Base-by-base conservation (phyloP, 2,113 vertebrate species). In the Galemys pyrenaicus region DNA sequence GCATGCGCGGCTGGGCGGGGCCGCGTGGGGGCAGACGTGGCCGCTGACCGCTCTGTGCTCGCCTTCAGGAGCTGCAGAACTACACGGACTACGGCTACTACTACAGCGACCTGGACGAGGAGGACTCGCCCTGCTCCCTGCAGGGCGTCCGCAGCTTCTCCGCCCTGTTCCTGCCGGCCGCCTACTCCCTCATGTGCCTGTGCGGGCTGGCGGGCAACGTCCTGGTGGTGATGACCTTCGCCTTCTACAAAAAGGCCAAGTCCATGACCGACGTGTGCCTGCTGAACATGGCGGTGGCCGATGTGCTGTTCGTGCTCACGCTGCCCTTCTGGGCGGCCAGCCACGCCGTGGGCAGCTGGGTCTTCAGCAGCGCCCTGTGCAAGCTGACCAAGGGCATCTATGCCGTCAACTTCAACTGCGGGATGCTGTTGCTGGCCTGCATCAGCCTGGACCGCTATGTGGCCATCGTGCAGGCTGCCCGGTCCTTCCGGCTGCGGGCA, bases 211-310 rank as follows among this genome's bases (percentile, higher is more conserved):
- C 99, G 51, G 99, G 99, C 2, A 99, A 99, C 93, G 28, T 96
- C 2, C 98, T 99, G 88, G 99, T 99, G 26, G 98, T 99, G 91
- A 24, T 98, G 56, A 99, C 99, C 80, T 99, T 99, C 5, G 97
- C 98, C 56, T 98, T 98, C 12, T 99, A 99, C 30, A 99, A 99
- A 97, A 98, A 97, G 92, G 80, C 98, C 88, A 99, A 98, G 94
- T 99, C 99, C 41, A 99, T 99, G 99, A 99, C 99, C 0, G 99
- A 99, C 3, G 97, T 99, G 1, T 99, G 98, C 91, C 98, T 99
- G 88, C 93, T 99, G 56, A 99, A 99, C 78, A 99, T 99, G 97
- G 99, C 99, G 80, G 89, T 99, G 1, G 98, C 99, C 0, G 99
- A 99, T 97, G 98, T 99, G 58, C 96, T 99, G 0, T 99, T 99